These are phyloP conservation scores for Protobothrops flavoviridis DNA, from an alignment of 2,113 vertebrate species.

Conservation along the genomic window DNA sequence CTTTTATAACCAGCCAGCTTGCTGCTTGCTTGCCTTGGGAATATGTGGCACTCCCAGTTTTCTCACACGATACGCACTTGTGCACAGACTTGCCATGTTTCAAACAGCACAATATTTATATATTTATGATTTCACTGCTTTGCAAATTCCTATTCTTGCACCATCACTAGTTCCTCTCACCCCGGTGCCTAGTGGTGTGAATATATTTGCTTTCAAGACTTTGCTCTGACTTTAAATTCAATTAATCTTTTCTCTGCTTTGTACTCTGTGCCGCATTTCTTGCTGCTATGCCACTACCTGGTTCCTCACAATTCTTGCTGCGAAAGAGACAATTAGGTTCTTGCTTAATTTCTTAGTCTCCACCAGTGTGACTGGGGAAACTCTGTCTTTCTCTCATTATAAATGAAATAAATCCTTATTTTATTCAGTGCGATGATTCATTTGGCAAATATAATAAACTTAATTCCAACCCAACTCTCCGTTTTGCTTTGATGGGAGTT, in stretches of 20 bases:
- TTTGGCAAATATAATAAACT: background rate
- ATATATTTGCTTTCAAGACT: slow-evolving; percentile 29
- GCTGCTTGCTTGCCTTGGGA: slow-evolving; percentile 45
- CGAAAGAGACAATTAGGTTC: slow-evolving; percentile 42
- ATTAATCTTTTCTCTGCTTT: slow-evolving; percentile 43
- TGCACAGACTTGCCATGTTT: slow-evolving; percentile 40
- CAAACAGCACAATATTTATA: slow-evolving; percentile 43
- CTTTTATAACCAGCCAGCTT: background rate
- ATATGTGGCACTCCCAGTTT: slow-evolving; percentile 34
- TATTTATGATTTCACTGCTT: slow-evolving; percentile 45
- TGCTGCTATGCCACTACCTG: slow-evolving; percentile 33
- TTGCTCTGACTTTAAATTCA: slow-evolving; percentile 45
- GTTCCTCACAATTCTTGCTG: slow-evolving; percentile 44
- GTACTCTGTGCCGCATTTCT: slow-evolving; percentile 53
- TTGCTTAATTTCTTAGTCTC: slow-evolving; percentile 41
- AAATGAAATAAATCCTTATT: background rate
- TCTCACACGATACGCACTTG: slow-evolving; percentile 25
- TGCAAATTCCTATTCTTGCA: slow-evolving; percentile 45
- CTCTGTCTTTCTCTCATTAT: slow-evolving; percentile 19
- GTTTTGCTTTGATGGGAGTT: slow-evolving; percentile 2
- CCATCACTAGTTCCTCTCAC: slow-evolving; percentile 19
- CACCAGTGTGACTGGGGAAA: slow-evolving; percentile 26
- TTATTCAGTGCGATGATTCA: background rate
- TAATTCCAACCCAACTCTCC: slow-evolving; percentile 18
- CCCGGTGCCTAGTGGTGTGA: slow-evolving; percentile 37